Percentiles rank a stretch among this genome's conserved stretches.
Conservation (phyloP, 1,140 invertebrate genomes). For the Antheraea pernyi region DNA sequence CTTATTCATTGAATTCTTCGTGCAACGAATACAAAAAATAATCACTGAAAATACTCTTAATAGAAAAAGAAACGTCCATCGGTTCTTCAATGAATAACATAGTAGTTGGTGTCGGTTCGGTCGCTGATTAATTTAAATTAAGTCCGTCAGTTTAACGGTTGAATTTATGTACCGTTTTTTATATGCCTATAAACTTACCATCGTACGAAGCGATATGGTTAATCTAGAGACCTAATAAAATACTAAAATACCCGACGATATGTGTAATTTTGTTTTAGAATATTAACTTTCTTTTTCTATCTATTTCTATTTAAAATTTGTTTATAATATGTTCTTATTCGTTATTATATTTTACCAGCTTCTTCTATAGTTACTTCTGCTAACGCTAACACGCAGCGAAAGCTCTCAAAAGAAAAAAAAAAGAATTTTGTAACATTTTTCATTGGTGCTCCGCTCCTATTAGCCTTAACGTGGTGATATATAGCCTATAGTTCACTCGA, state of each 20-base stretch:
- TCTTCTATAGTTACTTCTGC: too few relatives aligned
- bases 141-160: conserved; percentile 52
- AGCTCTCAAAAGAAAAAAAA: too few relatives aligned
- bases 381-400: too few relatives aligned
- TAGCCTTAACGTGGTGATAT: too few relatives aligned
- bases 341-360: too few relatives aligned
- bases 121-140: conserved; percentile 68
- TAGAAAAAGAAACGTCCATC: background rate
- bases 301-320: too few relatives aligned
- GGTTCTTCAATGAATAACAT: background rate
- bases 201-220: conserved; percentile 56
- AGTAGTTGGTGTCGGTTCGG: background rate
- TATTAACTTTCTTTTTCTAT: too few relatives aligned
- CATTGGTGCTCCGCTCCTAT: too few relatives aligned
- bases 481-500: too few relatives aligned
- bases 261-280: background rate
- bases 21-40: background rate
- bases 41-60: background rate
- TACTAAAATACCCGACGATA: conserved; percentile 14
- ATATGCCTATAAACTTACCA: conserved; percentile 62
- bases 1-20: too few relatives aligned
- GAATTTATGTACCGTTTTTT: conserved; percentile 63
- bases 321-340: too few relatives aligned
- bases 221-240: conserved; percentile 58
- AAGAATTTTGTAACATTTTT: too few relatives aligned